Evolutionary conservation across 2,113 vertebrate genomes (phyloP), one percentile per base, ranked within the genome.

Genomic region (Oncorhynchus masou): DNA sequence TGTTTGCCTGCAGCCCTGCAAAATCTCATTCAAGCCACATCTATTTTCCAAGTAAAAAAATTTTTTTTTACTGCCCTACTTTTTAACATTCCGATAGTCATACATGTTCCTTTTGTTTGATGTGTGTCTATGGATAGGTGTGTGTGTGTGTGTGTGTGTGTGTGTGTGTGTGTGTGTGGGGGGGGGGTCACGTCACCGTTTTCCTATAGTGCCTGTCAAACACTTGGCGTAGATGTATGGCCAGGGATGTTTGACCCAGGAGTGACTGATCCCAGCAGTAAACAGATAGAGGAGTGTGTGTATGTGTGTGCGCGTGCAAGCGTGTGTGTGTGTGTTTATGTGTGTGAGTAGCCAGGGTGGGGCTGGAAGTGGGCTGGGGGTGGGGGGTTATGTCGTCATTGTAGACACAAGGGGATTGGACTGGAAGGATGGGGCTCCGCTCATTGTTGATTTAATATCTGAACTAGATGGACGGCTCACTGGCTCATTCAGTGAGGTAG

Each of bases 321-420:
- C 31, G 27, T 9, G 24, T n/a, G 27, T 39, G 27, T 39, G 59
- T 65, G 20, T 73, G 20, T 34, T 34, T 34, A 34, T 70, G 34
- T 64, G 5, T 24, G 68, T 78, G 65, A 75, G 73, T 75, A 72
- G 29, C 25, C 74, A 27, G 71, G 68, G 9, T 74, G 54, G 48
- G 15, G 24, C 54, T 22, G 48, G 27, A 16, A 11, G 24, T 7
- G 49, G 13, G 5, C n/a, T 59, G 22, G 19, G 9, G 2, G 57
- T 27, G 8, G 39, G 39, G 39, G 39, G 34, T 2, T 8, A 2
- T 39, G 34, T 39, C 34, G 9, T 45, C 39, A 45, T 9, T 11
- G 39, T 2, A 12, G 25, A 13, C 20, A 74, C 34, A 45, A 12
- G 8, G 16, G 19, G 59, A 12, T 60, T 20, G 15, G 70, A 71